phyloP scores from a whole-genome alignment of 2,888 invertebrate species.

The Melinaea marsaeus region DNA sequence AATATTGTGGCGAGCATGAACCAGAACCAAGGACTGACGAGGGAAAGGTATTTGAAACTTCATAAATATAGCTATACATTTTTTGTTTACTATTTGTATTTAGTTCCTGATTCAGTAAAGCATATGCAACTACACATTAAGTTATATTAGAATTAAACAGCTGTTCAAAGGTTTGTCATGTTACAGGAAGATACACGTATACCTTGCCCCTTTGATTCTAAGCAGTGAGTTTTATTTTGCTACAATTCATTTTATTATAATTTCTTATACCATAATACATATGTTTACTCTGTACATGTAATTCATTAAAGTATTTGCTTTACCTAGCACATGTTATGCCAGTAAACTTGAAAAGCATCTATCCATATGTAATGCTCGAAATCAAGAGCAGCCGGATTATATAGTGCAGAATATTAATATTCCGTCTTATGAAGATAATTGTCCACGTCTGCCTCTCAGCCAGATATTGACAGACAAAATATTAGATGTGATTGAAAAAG shows the following conservation, averaged over 20 bases:
- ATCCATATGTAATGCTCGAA: slow-evolving; percentile 84
- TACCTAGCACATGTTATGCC: slow-evolving; percentile 79
- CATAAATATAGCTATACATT: too few species aligned
- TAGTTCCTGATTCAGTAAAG: too few species aligned
- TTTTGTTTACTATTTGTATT: too few species aligned
- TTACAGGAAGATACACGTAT: slow-evolving; percentile 74
- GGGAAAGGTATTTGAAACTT: slow-evolving; percentile 41
- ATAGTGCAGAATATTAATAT: slow-evolving; percentile 74
- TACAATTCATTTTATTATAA: too few species aligned
- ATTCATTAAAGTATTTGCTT: neutral
- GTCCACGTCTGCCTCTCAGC: slow-evolving; percentile 47
- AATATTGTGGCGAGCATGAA: slow-evolving; percentile 86
- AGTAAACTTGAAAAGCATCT: slow-evolving; percentile 83
- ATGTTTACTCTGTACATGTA: neutral
- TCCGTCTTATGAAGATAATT: slow-evolving; percentile 39
- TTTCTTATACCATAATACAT: neutral
- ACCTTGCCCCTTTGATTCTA: slow-evolving; percentile 84
- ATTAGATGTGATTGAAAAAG: slow-evolving; percentile 54
- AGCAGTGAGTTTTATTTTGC: slow-evolving; percentile 77
- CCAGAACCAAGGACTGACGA: slow-evolving; percentile 49
- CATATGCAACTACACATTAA: too few species aligned
- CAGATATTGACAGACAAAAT: slow-evolving; percentile 50
- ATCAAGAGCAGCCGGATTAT: slow-evolving; percentile 69
- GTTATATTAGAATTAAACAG: neutral
- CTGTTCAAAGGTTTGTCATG: slow-evolving; percentile 4